phyloP scores from a whole-genome alignment of 1,140 invertebrate genomes.

The Drosophila funebris region DNA sequence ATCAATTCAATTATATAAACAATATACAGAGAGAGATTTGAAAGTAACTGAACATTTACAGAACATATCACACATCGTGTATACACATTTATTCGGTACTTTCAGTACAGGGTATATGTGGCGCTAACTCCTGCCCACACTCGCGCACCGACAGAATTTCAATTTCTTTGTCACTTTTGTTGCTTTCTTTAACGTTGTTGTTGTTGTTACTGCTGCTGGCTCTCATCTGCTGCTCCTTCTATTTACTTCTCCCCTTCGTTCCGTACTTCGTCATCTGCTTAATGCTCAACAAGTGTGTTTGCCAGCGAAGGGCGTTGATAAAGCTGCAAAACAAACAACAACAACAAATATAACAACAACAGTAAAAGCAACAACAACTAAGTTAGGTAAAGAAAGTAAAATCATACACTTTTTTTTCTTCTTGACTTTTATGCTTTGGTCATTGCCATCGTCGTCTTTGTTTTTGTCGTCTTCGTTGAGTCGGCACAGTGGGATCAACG shows the following conservation, averaged over 20 bases:
- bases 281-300: conserved; percentile 49
- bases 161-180: conserved; percentile 72
- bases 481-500: neutral
- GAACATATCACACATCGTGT: neutral
- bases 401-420: conserved; percentile 38
- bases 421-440: conserved; percentile 45
- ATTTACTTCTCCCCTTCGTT: neutral
- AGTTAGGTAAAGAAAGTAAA: conserved; percentile 43
- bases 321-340: conserved; percentile 42
- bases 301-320: conserved; percentile 28
- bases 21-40: no score
- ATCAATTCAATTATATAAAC: no score
- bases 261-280: neutral
- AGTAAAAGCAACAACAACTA: conserved; percentile 8
- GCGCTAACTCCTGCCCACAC: conserved; percentile 31
- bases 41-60: no score
- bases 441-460: conserved; percentile 14
- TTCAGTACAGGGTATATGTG: neutral
- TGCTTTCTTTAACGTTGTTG: conserved; percentile 8
- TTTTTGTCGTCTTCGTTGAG: neutral
- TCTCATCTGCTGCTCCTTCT: conserved; percentile 4
- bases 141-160: conserved; percentile 59
- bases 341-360: conserved; percentile 6
- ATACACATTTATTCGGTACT: neutral
- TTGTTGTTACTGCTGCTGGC: conserved; percentile 24